These are phyloP conservation scores for Ellobium chinense DNA, from an alignment of 2,888 invertebrate genomes.

Conservation along the genomic window DNA sequence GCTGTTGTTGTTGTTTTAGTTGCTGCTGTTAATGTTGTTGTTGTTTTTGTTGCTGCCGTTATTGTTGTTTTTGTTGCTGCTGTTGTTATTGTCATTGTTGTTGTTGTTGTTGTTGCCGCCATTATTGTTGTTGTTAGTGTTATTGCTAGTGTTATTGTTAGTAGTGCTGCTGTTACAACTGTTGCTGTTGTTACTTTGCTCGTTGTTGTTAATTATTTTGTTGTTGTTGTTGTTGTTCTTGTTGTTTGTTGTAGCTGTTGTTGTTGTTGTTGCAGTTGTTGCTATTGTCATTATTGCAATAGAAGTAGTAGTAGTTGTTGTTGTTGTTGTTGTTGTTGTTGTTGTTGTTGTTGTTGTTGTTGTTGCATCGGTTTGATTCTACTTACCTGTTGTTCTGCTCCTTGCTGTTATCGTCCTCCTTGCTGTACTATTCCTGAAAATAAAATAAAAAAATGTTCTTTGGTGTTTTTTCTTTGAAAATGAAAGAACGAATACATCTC, in stretches of 20 bases:
- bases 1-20: neutral
- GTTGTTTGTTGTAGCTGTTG: neutral
- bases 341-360: neutral
- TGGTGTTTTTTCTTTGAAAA: too few species aligned
- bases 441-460: too few species aligned
- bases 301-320: neutral
- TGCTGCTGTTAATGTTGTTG: neutral
- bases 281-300: neutral
- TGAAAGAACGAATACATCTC: too few species aligned
- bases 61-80: neutral
- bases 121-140: neutral
- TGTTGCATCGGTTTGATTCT: too few species aligned
- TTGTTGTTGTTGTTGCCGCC: neutral
- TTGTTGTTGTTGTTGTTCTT: neutral
- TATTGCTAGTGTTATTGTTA: constrained; percentile 1
- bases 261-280: neutral
- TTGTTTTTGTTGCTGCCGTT: neutral
- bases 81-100: neutral
- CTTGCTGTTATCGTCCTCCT: too few species aligned
- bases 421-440: too few species aligned
- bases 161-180: neutral
- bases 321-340: neutral
- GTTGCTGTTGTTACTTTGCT: constrained; percentile 1
- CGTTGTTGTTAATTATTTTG: neutral
- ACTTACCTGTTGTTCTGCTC: too few species aligned